phyloP scores from a whole-genome alignment of 2,797 vertebrate species.

The Lacerta agilis region DNA sequence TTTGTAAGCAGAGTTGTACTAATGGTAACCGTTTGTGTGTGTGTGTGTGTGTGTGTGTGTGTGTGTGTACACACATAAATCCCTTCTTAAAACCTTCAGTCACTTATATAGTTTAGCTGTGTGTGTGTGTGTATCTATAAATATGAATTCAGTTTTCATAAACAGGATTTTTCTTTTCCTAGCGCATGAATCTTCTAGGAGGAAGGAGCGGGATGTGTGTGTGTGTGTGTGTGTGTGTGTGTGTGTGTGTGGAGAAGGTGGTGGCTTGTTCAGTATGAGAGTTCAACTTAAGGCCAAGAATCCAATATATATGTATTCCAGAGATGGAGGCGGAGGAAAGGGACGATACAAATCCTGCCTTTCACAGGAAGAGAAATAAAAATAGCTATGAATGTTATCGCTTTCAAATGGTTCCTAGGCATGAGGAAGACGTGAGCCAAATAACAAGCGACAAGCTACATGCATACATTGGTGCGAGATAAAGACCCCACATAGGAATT shows the following conservation, averaged over 20 bases:
- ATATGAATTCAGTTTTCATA: constrained; percentile 58
- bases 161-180: constrained; percentile 41
- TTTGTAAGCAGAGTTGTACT: constrained; percentile 29
- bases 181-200: constrained; percentile 46
- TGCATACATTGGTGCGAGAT: constrained; percentile 41
- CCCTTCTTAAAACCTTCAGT: constrained; percentile 1
- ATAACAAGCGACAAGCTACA: constrained; percentile 59
- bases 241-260: background rate
- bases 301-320: constrained; percentile 51
- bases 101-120: constrained; percentile 23
- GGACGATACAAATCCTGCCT: constrained; percentile 44
- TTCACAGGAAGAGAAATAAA: constrained; percentile 72
- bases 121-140: background rate
- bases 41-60: background rate
- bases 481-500: constrained; percentile 56
- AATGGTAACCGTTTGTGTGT: background rate
- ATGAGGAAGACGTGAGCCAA: constrained; percentile 61
- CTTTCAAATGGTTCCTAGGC: constrained; percentile 69
- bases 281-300: constrained; percentile 74
- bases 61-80: background rate
- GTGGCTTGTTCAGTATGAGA: constrained; percentile 38
- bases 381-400: constrained; percentile 69
- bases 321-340: constrained; percentile 24
- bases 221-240: no score
- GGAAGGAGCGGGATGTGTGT: no score